Conservation (phyloP, 2,797 vertebrate species). For the Enteromius radiatus region DNA sequence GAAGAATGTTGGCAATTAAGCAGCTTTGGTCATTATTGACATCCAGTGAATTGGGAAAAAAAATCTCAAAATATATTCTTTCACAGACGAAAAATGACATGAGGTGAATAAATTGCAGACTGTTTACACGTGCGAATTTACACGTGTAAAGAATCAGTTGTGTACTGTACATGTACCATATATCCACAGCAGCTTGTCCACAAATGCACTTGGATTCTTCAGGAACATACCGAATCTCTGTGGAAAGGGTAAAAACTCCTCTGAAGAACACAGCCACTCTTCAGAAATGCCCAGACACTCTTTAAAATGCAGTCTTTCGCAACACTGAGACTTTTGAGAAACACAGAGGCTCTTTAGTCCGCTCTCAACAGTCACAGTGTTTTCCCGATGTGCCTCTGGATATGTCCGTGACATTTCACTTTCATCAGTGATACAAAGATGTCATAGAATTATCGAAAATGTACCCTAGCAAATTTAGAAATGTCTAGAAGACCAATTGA, state of each 20-base stretch:
- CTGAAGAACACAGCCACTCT: conserved; percentile 28
- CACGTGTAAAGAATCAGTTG: not conserved
- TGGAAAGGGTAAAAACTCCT: not conserved
- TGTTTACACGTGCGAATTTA: too few relatives aligned
- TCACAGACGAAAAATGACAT: not conserved
- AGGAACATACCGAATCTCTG: not conserved
- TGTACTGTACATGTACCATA: not conserved
- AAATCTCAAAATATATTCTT: not conserved
- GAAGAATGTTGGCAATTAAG: not conserved
- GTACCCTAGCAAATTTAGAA: not conserved
- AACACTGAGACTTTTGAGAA: conserved; percentile 40
- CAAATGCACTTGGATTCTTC: conserved; percentile 2
- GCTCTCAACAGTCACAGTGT: not conserved
- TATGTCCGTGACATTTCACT: conserved; percentile 38
- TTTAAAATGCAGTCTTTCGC: conserved; percentile 1
- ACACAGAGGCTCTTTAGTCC: conserved; percentile 11
- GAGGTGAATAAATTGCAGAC: not conserved
- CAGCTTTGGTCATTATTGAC: not conserved
- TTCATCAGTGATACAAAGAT: conserved; percentile 37
- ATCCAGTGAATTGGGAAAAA: not conserved
- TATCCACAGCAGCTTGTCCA: not conserved
- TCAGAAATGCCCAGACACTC: conserved; percentile 22
- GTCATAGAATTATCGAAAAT: conserved; percentile 32
- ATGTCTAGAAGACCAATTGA: not conserved
- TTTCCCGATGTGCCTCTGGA: not conserved